These are phyloP conservation scores for Zaprionus ornatus DNA, from an alignment of 1,140 invertebrate genomes.

Conservation along the genomic window DNA sequence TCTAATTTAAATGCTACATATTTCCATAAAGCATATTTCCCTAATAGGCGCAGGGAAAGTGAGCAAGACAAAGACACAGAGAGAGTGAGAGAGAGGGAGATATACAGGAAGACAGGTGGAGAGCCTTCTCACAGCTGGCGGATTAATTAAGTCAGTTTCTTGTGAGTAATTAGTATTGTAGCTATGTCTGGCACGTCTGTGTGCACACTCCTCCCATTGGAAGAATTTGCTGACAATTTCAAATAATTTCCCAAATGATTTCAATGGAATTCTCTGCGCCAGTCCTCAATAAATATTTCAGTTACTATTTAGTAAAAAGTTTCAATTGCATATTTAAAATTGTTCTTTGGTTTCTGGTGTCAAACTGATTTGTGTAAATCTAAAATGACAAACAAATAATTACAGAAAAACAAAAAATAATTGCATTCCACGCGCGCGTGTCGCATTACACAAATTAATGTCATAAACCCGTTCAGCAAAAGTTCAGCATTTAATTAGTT, in stretches of 20 bases:
- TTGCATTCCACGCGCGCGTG: slow-evolving; percentile 27
- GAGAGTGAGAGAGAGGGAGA: neutral
- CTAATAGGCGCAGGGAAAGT: neutral
- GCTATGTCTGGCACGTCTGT: neutral
- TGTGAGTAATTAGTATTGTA: slow-evolving; percentile 2
- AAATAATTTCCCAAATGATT: slow-evolving; percentile 3
- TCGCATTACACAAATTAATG: slow-evolving; percentile 34
- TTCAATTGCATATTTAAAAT: neutral
- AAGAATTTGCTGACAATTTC: slow-evolving; percentile 19
- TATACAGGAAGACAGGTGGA: neutral
- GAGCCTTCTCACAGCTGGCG: neutral
- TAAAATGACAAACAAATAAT: slow-evolving; percentile 10
- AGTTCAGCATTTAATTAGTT: slow-evolving; percentile 40
- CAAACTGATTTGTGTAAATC: slow-evolving; percentile 24
- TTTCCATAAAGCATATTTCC: neutral
- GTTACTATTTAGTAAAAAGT: neutral
- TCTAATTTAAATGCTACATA: slow-evolving; percentile 21
- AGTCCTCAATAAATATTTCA: neutral
- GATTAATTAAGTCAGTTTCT: slow-evolving; percentile 14
- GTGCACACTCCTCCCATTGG: neutral
- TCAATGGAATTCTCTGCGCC: neutral
- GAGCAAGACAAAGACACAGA: neutral
- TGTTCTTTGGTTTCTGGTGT: neutral
- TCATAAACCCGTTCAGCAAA: slow-evolving; percentile 13
- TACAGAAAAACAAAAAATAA: slow-evolving; percentile 18